phyloP scores from a whole-genome alignment of 1,140 invertebrate species.

The Cecropterus lyciades region DNA sequence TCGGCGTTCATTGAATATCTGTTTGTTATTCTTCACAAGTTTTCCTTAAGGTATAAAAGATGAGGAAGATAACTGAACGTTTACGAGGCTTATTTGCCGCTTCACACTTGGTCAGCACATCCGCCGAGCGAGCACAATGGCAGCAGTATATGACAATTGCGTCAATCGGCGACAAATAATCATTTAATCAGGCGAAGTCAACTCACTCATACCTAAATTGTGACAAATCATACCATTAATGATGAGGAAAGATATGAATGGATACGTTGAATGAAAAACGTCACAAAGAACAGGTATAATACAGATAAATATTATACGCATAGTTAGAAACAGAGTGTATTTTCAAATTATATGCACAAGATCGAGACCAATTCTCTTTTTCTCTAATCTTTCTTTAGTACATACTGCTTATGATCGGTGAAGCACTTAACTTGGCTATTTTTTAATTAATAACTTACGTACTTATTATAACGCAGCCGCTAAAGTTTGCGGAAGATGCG shows the following conservation, averaged over 20 bases:
- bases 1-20: too few species aligned
- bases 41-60: background rate
- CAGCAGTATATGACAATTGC: constrained; percentile 14
- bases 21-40: too few species aligned
- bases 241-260: constrained; percentile 9
- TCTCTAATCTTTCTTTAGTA: too few species aligned
- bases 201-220: constrained; percentile 10
- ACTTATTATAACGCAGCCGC: background rate
- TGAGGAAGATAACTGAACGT: constrained; percentile 11
- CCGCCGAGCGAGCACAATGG: constrained; percentile 15
- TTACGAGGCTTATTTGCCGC: constrained; percentile 9
- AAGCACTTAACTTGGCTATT: background rate
- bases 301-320: too few species aligned
- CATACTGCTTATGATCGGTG: too few species aligned
- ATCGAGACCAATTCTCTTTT: too few species aligned
- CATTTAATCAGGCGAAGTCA: constrained; percentile 22
- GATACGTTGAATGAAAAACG: background rate
- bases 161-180: constrained; percentile 24
- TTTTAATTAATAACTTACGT: background rate
- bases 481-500: background rate
- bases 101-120: constrained; percentile 21
- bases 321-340: too few species aligned
- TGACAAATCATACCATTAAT: constrained; percentile 12
- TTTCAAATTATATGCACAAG: too few species aligned
- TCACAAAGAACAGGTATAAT: too few species aligned